Evolutionary conservation across 2,113 vertebrate species (phyloP).

Genomic region (Mesitornis unicolor): DNA sequence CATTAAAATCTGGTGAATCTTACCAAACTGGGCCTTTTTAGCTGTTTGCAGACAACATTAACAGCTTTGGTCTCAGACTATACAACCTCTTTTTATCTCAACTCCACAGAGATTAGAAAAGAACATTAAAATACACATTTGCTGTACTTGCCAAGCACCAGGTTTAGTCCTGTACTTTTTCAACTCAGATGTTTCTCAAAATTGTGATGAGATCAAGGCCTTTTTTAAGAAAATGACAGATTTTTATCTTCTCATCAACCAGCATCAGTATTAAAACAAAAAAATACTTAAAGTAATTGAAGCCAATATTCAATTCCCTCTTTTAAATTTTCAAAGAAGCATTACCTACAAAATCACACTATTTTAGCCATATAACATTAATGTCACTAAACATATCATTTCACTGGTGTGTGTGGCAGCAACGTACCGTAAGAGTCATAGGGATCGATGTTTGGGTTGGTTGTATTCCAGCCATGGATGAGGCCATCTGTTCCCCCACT

Average conservation of each 20-base stretch:
- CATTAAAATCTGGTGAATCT: background rate
- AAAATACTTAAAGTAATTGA: background rate
- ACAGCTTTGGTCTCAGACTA: background rate
- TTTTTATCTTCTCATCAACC: background rate
- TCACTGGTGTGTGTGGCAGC: background rate
- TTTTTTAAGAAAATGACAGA: background rate
- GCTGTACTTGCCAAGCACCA: background rate
- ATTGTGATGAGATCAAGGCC: background rate
- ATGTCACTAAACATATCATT: background rate
- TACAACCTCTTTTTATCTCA: background rate
- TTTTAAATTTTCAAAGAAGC: background rate
- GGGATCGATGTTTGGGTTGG: conserved; percentile 93
- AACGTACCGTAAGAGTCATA: conserved; percentile 93
- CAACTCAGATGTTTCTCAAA: background rate
- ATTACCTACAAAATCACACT: background rate
- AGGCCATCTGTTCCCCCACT: conserved; percentile 92
- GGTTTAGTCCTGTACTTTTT: background rate
- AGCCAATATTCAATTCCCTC: background rate
- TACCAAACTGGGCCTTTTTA: background rate
- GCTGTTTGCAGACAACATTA: background rate
- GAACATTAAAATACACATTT: background rate
- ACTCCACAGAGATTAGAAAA: background rate
- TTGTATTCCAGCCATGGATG: conserved; percentile 96
- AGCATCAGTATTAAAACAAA: background rate
- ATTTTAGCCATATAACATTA: background rate